These are phyloP conservation scores for Tricholauxania praeusta DNA, from an alignment of 2,888 invertebrate genomes.

Conservation along the genomic window DNA sequence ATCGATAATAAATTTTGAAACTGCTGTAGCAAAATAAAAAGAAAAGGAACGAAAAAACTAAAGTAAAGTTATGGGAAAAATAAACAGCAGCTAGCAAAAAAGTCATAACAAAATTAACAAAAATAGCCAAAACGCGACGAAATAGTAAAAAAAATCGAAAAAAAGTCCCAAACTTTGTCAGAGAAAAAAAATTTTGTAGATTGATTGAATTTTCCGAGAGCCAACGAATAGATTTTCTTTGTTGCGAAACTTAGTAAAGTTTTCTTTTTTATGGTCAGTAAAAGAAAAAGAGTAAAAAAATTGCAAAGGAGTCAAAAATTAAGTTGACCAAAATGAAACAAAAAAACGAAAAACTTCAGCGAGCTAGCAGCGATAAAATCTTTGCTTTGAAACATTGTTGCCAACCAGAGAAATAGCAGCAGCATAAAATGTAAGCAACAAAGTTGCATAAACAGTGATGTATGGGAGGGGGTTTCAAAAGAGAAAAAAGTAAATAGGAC, in stretches of 20 bases:
- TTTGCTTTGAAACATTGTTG: neutral
- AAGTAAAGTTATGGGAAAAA: neutral
- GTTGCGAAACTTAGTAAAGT: conserved; percentile 4
- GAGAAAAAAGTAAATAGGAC: too few species aligned
- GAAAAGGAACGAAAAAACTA: neutral
- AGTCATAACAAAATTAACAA: neutral
- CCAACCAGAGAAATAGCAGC: neutral
- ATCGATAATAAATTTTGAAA: conserved; percentile 31
- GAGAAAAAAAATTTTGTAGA: conserved; percentile 1
- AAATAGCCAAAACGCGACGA: neutral
- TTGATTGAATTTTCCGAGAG: conserved; percentile 26
- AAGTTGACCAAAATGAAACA: conserved; percentile 9
- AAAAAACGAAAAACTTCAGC: neutral
- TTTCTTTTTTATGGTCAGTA: conserved; percentile 11
- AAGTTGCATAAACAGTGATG: neutral
- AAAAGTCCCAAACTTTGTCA: conserved; percentile 2
- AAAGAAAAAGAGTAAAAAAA: neutral
- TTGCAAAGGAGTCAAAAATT: conserved; percentile 16
- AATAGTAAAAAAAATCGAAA: conserved; percentile 20
- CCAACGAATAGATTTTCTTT: too few species aligned
- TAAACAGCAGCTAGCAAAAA: neutral
- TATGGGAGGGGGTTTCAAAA: too few species aligned
- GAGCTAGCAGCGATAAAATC: too few species aligned
- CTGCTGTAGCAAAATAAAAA: neutral
- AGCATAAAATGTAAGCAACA: neutral